Conservation (phyloP, 2,113 vertebrate genomes). For the Bos taurus region DNA sequence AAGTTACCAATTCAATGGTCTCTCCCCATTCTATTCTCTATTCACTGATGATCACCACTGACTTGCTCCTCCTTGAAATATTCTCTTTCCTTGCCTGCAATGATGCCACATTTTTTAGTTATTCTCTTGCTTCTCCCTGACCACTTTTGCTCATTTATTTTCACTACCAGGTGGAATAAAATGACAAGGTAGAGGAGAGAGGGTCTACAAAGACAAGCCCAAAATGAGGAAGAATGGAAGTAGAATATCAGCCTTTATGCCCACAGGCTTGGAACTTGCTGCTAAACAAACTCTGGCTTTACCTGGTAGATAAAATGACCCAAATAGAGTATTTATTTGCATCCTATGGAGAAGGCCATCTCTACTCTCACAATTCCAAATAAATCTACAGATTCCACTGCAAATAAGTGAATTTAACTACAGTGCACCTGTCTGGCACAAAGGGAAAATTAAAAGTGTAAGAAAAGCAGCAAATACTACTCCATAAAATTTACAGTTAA, state of each 20-base stretch:
- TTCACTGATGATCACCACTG: background rate
- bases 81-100: background rate
- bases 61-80: background rate
- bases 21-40: background rate
- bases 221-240: background rate
- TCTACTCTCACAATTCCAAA: background rate
- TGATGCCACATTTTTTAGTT: background rate
- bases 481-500: background rate
- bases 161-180: background rate
- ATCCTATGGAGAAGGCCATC: background rate
- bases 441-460: background rate
- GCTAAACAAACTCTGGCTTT: background rate
- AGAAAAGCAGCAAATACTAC: background rate
- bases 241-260: background rate
- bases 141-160: background rate
- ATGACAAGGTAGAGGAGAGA: background rate
- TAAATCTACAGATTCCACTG: background rate
- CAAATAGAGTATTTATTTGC: background rate
- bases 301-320: background rate
- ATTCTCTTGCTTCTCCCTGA: background rate
- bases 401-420: background rate
- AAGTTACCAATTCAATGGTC: background rate
- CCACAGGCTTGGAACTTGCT: background rate
- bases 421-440: background rate
- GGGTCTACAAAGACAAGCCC: background rate